Base-by-base conservation (phyloP, 2,113 vertebrate genomes). In the Neomonachus schauinslandi region DNA sequence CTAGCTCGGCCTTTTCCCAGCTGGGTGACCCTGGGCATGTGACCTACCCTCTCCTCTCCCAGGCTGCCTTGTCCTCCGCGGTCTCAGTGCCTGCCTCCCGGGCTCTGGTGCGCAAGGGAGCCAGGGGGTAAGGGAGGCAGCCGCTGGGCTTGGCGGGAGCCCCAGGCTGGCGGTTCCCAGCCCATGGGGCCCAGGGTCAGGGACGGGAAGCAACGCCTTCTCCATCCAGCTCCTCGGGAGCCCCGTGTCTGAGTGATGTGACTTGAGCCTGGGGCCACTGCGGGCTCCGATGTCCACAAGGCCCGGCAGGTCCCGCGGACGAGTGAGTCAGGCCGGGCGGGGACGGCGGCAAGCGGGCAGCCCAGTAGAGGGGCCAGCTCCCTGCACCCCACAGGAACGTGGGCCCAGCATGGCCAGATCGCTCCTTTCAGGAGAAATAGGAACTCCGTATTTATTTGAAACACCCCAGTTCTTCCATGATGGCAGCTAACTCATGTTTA, bases 251-350 rank as follows among this genome's bases (percentile, higher is more conserved):
- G 72, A 24, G 86, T 16, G 0, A 0, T 0, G 33, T 16, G 24
- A 7, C 0, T 0, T 12, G 31, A 61, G 26, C 79, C 65, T 0
- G 9, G 31, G 36, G 72, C n/a, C 11, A 0, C 28, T 9, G 65
- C 49, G 36, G 8, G 36, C 59, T 51, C 36, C 2, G 2, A 15
- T 10, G 84, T 53, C 71, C 80, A 12, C 11, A 21, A 53, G 61
- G 18, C 53, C 72, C 3, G 9, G 33, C 31, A 22, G 69, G 39
- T 63, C 39, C 46, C 21, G 16, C 0, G 1, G 74, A 12, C 1
- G 7, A 26, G 18, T 46, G 85, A 49, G 74, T 51, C 69, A 16
- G 49, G 83, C 46, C 7, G 0, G 59, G 61, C 24, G 0, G 88
- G 63, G 72, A n/a, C 1, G 0, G 7, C 2, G 24, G 61, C 36